Conservation (phyloP, 2,888 invertebrate species). For the Apamea crenata region DNA sequence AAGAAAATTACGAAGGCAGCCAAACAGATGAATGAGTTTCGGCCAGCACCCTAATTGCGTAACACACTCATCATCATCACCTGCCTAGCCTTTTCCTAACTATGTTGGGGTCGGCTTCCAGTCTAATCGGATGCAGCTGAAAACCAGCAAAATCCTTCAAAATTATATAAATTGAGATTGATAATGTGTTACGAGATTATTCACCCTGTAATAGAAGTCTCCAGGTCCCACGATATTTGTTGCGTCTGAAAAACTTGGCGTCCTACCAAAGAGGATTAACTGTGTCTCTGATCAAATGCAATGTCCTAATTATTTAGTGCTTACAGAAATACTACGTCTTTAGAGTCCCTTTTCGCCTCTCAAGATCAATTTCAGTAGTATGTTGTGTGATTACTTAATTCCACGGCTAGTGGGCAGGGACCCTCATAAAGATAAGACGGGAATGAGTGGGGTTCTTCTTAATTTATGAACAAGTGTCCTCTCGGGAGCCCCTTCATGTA, state of each 20-base stretch:
- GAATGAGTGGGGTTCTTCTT: conserved; percentile 83
- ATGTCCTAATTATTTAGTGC: conserved; percentile 9
- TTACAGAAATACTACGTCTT: conserved; percentile 22
- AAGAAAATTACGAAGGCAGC: neutral
- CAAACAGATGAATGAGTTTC: neutral
- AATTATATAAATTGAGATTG: too few species aligned
- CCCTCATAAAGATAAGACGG: conserved; percentile 86
- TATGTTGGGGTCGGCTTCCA: too few species aligned
- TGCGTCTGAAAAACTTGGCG: too few species aligned
- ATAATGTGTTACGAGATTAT: too few species aligned
- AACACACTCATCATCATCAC: too few species aligned
- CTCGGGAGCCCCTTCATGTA: conserved; percentile 69
- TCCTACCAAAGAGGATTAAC: neutral
- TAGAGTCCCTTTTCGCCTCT: conserved; percentile 51
- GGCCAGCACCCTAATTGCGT: too few species aligned
- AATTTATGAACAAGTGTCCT: conserved; percentile 85
- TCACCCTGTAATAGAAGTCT: neutral
- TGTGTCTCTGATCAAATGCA: neutral
- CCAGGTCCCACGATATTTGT: too few species aligned
- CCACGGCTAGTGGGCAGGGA: conserved; percentile 83
- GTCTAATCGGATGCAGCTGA: too few species aligned
- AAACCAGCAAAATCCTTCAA: too few species aligned
- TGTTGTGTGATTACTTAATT: conserved; percentile 86
- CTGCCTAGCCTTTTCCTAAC: too few species aligned
- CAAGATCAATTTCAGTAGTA: conserved; percentile 76